Evolutionary conservation across 2,797 vertebrate genomes (phyloP).

Genomic region (Discoglossus pictus): DNA sequence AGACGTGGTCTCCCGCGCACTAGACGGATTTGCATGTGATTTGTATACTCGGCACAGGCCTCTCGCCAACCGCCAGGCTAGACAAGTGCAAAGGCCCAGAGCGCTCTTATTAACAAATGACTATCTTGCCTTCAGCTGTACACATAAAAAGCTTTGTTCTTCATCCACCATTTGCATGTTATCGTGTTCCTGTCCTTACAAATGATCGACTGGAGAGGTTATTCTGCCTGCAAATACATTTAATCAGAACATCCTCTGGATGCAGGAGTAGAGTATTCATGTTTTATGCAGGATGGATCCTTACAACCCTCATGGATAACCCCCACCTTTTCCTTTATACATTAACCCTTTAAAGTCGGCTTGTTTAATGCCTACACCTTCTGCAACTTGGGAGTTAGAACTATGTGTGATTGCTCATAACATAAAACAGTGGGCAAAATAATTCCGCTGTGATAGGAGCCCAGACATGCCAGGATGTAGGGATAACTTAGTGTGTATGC

Average conservation of each 20-base stretch:
- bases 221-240: constrained; percentile 1
- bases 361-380: too few species aligned
- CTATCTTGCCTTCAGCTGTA: neutral
- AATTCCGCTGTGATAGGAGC: too few species aligned
- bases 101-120: constrained; percentile 14
- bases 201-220: neutral
- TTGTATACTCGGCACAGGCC: constrained; percentile 5
- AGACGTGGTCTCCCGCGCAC: neutral
- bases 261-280: too few species aligned
- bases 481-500: too few species aligned
- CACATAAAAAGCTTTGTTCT: constrained; percentile 1
- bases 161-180: constrained; percentile 4
- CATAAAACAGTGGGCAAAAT: too few species aligned
- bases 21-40: neutral
- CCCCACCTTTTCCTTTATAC: too few species aligned
- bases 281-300: neutral
- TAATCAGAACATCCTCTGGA: neutral
- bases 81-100: neutral
- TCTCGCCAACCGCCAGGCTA: neutral
- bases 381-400: too few species aligned
- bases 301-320: too few species aligned
- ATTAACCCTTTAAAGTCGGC: too few species aligned
- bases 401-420: too few species aligned
- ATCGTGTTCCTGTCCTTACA: neutral
- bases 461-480: too few species aligned